Evolutionary conservation across 1,140 invertebrate genomes (phyloP).

Genomic region (Drosophila saltans): DNA sequence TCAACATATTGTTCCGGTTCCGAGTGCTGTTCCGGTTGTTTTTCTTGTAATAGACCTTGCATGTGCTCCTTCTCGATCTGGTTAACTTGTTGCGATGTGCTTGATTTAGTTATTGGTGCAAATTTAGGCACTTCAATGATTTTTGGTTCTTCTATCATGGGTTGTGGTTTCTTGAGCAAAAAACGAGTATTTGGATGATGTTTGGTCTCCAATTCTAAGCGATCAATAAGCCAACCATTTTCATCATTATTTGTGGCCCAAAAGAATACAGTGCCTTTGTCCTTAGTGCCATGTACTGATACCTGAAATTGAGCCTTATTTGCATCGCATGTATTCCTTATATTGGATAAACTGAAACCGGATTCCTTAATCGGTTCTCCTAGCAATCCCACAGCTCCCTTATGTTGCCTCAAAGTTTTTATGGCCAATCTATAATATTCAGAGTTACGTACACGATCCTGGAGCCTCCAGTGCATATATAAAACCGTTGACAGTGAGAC

Average conservation of each 20-base stretch:
- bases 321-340: constrained; percentile 84
- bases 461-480: constrained; percentile 79
- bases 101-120: background rate
- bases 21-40: background rate
- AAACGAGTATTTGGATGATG: constrained; percentile 64
- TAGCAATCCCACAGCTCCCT: constrained; percentile 84
- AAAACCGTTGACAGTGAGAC: constrained; percentile 81
- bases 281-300: constrained; percentile 81
- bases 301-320: constrained; percentile 85
- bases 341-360: constrained; percentile 84
- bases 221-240: constrained; percentile 59
- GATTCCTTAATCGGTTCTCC: constrained; percentile 87
- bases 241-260: constrained; percentile 55
- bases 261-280: constrained; percentile 77
- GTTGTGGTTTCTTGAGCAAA: constrained; percentile 50
- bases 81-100: background rate
- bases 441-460: constrained; percentile 81
- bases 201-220: constrained; percentile 61
- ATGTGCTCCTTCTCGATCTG: background rate
- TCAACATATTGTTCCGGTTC: background rate
- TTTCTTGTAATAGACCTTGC: background rate
- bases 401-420: constrained; percentile 84
- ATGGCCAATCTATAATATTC: constrained; percentile 86
- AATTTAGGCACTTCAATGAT: constrained; percentile 10
- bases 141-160: background rate